phyloP scores from a whole-genome alignment of 2,888 invertebrate genomes.

The Atethmia centrago region DNA sequence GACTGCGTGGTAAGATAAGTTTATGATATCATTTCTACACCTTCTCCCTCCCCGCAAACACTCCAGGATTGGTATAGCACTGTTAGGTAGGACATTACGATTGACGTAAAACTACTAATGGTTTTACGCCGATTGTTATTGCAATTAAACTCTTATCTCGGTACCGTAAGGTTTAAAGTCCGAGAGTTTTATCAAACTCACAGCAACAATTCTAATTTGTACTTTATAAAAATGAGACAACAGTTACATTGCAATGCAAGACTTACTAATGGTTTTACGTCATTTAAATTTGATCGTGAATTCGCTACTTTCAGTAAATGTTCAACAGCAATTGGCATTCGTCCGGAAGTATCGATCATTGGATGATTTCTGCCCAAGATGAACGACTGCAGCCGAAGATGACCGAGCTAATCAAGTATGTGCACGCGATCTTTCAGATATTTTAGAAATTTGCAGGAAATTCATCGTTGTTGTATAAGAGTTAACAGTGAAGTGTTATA shows the following conservation, averaged over 20 bases:
- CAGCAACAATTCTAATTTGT: too few species aligned
- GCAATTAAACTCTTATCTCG: too few species aligned
- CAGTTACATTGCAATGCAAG: too few species aligned
- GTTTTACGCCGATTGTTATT: too few species aligned
- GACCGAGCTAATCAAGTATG: constrained; percentile 26
- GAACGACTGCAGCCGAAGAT: constrained; percentile 45
- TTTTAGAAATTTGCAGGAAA: constrained; percentile 43
- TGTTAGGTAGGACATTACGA: neutral
- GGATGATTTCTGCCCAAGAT: constrained; percentile 58
- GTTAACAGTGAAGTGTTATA: too few species aligned
- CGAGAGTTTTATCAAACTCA: too few species aligned
- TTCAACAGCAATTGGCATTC: constrained; percentile 27
- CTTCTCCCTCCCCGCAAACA: neutral
- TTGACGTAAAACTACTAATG: too few species aligned
- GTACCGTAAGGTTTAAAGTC: too few species aligned
- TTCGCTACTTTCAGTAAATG: constrained; percentile 23
- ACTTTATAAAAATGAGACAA: too few species aligned
- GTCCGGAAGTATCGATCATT: constrained; percentile 66
- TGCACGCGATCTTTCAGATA: constrained; percentile 48
- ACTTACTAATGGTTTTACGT: too few species aligned
- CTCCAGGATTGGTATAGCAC: neutral
- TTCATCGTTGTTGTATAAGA: constrained; percentile 28
- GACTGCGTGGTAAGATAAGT: constrained; percentile 38
- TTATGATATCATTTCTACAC: constrained; percentile 32
- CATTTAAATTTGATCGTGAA: too few species aligned